These are phyloP conservation scores for Archips xylosteana DNA, from an alignment of 2,888 invertebrate genomes.

Conservation along the genomic window DNA sequence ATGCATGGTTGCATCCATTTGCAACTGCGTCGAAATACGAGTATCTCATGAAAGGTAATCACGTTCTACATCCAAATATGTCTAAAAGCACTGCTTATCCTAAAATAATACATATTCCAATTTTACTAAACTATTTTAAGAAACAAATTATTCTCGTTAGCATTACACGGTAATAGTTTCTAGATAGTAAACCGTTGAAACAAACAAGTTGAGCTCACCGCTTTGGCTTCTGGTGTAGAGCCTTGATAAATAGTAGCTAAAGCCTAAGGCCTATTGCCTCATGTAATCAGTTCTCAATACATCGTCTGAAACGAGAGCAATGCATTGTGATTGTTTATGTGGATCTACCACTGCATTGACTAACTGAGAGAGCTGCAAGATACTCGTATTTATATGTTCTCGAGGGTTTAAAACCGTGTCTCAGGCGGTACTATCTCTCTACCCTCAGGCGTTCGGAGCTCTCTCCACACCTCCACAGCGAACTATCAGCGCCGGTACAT, in stretches of 20 bases:
- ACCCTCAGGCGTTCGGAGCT: slow-evolving; percentile 19
- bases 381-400: neutral
- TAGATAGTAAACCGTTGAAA: neutral
- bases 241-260: slow-evolving; percentile 23
- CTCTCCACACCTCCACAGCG: slow-evolving; percentile 44
- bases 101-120: too few relatives aligned
- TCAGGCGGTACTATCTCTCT: slow-evolving; percentile 1
- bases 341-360: neutral
- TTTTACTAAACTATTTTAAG: too few relatives aligned
- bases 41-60: too few relatives aligned
- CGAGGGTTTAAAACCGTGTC: slow-evolving; percentile 14
- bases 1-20: too few relatives aligned
- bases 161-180: neutral
- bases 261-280: slow-evolving; percentile 23
- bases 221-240: slow-evolving; percentile 12
- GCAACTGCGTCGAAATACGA: too few relatives aligned
- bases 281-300: slow-evolving; percentile 15
- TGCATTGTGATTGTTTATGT: slow-evolving; percentile 37
- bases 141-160: neutral
- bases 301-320: slow-evolving; percentile 34
- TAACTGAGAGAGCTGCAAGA: neutral
- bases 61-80: too few relatives aligned
- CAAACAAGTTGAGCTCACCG: neutral
- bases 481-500: slow-evolving; percentile 58
- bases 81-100: too few relatives aligned